Conservation (phyloP, 1,140 invertebrate species). For the Pogonomyrmex californicus region DNA sequence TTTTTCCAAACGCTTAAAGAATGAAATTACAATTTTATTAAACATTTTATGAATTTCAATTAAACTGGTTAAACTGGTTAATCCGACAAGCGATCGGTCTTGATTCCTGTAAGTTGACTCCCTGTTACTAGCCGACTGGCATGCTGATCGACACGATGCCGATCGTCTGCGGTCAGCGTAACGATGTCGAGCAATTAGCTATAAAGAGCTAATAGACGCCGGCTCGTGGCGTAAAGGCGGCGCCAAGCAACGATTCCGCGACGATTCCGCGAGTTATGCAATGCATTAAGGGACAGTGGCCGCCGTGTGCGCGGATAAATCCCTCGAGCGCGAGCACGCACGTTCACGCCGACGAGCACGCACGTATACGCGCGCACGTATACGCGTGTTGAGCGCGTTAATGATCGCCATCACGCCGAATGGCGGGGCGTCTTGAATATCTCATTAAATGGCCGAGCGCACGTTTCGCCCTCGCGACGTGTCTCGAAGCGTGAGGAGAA, state of each 20-base stretch:
- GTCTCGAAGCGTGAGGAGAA: conserved; percentile 47
- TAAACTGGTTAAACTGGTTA: not conserved
- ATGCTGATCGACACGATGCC: conserved; percentile 16
- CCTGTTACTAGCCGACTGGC: not conserved
- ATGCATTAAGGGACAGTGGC: conserved; percentile 67
- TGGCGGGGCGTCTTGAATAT: conserved; percentile 63
- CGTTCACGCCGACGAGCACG: not conserved
- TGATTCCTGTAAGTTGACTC: not conserved
- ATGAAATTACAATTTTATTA: conserved; percentile 16
- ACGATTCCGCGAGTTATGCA: conserved; percentile 65
- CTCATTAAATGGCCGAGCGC: conserved; percentile 60
- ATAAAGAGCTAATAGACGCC: conserved; percentile 58
- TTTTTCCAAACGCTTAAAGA: not conserved
- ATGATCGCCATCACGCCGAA: conserved; percentile 46
- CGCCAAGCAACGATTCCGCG: conserved; percentile 67
- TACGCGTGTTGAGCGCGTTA: conserved; percentile 51
- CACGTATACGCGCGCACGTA: not conserved
- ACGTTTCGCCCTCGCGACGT: conserved; percentile 48
- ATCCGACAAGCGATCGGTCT: not conserved
- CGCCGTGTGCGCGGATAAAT: conserved; percentile 65
- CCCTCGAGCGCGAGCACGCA: conserved; percentile 4
- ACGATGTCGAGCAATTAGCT: conserved; percentile 65
- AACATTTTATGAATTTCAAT: not conserved
- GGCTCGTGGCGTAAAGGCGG: conserved; percentile 61
- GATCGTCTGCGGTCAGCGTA: conserved; percentile 17